phyloP scores from a whole-genome alignment of 2,888 invertebrate genomes.

The Volucella zonaria region DNA sequence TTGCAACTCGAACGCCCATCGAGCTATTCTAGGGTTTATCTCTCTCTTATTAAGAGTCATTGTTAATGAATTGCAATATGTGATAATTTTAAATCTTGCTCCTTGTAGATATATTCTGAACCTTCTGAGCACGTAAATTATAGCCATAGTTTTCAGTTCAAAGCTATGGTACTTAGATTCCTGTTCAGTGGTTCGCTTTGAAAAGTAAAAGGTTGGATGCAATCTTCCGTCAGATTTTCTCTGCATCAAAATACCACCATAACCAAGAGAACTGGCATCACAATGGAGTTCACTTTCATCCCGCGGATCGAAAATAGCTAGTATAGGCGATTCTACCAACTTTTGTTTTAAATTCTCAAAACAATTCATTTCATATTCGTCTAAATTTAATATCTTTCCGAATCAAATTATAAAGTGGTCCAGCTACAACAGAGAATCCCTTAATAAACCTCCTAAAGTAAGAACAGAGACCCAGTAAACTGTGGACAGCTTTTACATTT shows the following conservation, averaged over 20 bases:
- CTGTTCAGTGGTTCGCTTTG: conserved; percentile 73
- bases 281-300: conserved; percentile 74
- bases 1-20: no score
- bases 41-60: neutral
- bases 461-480: conserved; percentile 61
- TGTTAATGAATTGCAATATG: neutral
- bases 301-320: conserved; percentile 75
- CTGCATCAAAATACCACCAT: conserved; percentile 75
- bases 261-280: conserved; percentile 74
- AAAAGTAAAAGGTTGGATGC: conserved; percentile 77
- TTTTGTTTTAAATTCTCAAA: conserved; percentile 44
- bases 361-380: conserved; percentile 22
- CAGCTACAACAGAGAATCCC: conserved; percentile 74
- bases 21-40: no score
- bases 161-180: conserved; percentile 76
- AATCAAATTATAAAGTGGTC: conserved; percentile 64
- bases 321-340: conserved; percentile 67
- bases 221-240: conserved; percentile 64
- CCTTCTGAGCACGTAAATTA: conserved; percentile 71
- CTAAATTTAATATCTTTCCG: conserved; percentile 26
- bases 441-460: conserved; percentile 63
- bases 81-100: no score
- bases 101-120: no score
- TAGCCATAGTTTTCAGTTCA: conserved; percentile 76
- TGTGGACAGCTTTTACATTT: conserved; percentile 69